These are phyloP conservation scores for Machimus rusticus DNA, from an alignment of 2,888 invertebrate genomes.

Conservation along the genomic window DNA sequence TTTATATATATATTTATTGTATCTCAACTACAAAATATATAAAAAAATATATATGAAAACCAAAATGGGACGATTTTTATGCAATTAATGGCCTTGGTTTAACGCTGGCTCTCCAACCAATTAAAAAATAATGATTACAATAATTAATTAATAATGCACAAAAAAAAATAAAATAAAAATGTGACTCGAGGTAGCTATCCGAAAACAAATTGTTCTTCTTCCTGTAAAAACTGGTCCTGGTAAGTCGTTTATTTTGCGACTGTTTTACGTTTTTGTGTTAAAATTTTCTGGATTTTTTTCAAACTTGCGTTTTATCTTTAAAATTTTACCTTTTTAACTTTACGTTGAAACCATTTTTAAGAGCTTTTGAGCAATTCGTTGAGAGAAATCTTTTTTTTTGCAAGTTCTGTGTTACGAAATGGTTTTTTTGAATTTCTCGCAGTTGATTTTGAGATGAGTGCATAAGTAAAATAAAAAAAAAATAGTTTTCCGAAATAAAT, in stretches of 20 bases:
- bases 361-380: not conserved
- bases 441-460: not conserved
- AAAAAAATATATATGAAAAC: slow-evolving; percentile 13
- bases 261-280: not conserved
- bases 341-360: not conserved
- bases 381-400: not conserved
- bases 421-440: not conserved
- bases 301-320: not conserved
- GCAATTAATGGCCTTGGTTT: not conserved
- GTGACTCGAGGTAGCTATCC: slow-evolving; percentile 53
- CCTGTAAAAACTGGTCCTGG: slow-evolving; percentile 57
- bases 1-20: not conserved
- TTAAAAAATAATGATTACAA: not conserved
- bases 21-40: not conserved
- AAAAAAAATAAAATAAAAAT: slow-evolving; percentile 30
- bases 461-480: not conserved
- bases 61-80: not conserved
- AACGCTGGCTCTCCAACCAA: not conserved
- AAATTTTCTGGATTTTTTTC: not conserved
- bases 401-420: not conserved
- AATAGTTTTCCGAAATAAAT: no score
- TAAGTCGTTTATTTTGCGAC: slow-evolving; percentile 53
- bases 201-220: slow-evolving; percentile 61
- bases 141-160: not conserved
- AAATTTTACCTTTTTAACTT: not conserved